Evolutionary conservation across 1,140 invertebrate species (phyloP).

Genomic region (Pseudomyrmex sp.): DNA sequence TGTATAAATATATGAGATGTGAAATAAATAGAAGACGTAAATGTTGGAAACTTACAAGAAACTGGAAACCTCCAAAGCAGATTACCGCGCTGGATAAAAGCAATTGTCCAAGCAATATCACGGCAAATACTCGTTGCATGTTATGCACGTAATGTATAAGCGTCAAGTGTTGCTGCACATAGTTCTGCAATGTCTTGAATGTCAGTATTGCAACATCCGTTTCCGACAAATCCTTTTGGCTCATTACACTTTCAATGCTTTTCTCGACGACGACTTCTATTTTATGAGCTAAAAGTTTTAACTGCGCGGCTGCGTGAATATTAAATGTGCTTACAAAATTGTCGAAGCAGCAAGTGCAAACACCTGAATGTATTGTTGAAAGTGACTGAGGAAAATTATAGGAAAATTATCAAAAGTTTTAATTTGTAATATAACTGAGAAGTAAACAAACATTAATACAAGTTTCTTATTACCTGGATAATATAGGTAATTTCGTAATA

Average conservation of each 20-base stretch:
- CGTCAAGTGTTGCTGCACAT: constrained; percentile 51
- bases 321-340: constrained; percentile 70
- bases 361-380: constrained; percentile 50
- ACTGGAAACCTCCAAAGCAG: constrained; percentile 69
- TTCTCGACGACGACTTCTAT: constrained; percentile 22
- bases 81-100: constrained; percentile 66
- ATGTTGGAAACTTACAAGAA: constrained; percentile 49
- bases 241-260: not conserved
- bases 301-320: constrained; percentile 66
- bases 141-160: constrained; percentile 57
- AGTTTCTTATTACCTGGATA: constrained; percentile 60
- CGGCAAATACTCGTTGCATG: constrained; percentile 61
- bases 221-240: not conserved
- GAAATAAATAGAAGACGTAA: not conserved
- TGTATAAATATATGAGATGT: not conserved
- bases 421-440: not conserved
- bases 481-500: constrained; percentile 66
- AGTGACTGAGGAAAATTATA: constrained; percentile 51
- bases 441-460: not conserved
- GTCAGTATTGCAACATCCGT: not conserved
- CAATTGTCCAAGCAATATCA: constrained; percentile 67
- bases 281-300: constrained; percentile 67
- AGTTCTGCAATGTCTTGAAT: constrained; percentile 43
- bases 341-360: constrained; percentile 71
- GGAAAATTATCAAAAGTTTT: not conserved